Evolutionary conservation across 2,888 invertebrate species (phyloP), one percentile per base, ranked within the genome.

Genomic region (Leptodirus hochenwartii): DNA sequence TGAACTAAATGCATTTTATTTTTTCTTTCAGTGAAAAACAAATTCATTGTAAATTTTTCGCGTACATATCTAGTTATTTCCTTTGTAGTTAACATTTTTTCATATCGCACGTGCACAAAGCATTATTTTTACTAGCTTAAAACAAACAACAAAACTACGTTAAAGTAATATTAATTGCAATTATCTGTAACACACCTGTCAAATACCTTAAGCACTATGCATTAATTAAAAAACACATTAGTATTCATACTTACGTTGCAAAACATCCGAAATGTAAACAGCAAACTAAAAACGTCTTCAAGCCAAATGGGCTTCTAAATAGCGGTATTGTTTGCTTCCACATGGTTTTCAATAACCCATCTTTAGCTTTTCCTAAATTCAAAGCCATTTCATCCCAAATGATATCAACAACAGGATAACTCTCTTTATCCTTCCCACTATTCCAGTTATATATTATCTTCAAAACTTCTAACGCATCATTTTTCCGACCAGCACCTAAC

Each of bases 231-330:
- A 31, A 29, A 16, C 27, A 17, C 3, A n/a, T 2, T 27, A 12
- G 22, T 27, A 20, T 28, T 31, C 22, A 22, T 9, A 47, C 51
- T 49, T 48, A 54, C 53, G 49, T 45, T 23, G 46, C 44, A 42
- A 57, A 56, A 20, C 54, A 47, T 25, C 54, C 54, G 41, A 58
- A 58, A 34, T 58, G 56, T 27, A 58, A 39, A 17, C 46, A 41
- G 34, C 51, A 56, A 8, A 54, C 46, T 40, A 56, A 44, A 2
- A 52, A 32, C 4, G 56, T 58, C 38, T 53, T 54, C 10, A 42
- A 15, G 16, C 48, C 31, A 34, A 49, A 47, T 3, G 45, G 45
- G 11, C 33, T 39, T 31, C 42, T 42, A 36, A 58, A 53, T 12
- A 58, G 33, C 1, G 54, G 53, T 1, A 37, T 41, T 1, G 55